Evolutionary conservation across 1,140 invertebrate genomes (phyloP), one percentile per base, ranked within the genome.

Genomic region (Rhyacophila brunnea): DNA sequence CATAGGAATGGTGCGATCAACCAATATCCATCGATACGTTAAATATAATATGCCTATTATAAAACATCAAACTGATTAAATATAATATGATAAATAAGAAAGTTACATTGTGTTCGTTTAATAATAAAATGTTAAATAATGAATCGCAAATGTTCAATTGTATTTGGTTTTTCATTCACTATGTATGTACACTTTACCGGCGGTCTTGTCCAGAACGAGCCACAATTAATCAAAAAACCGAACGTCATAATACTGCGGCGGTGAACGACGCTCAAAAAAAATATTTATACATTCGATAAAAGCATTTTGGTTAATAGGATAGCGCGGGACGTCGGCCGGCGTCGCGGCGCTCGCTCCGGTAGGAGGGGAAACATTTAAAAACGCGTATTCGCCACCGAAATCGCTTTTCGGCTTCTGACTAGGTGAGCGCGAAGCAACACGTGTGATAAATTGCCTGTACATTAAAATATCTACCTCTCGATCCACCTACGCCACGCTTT

Each of bases 391-490:
- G 38, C 28, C 13, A 23, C 50, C 50, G 36, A 40, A 52, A 28
- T 52, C 50, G 50, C 50, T 40, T 52, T 40, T 52, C 50, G 36
- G 50, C 36, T 52, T 52, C 43, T 42, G 6, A 32, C 19, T 45
- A 55, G 44, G 54, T 52, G 36, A 38, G 36, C 50, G 35, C 32
- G 54, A 17, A 60, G 58, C 58, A 60, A 60, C 58, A 60, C 52
- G 52, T 60, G 58, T 60, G 45, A 60, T 60, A 60, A 55, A 60
- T 60, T 60, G 35, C 52, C 58, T 28, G 34, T 23, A 50, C 51
- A 54, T 60, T 55, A 60, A 60, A 60, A 60, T 55, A 55, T 55
- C 52, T 46, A 53, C 50, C 57, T 48, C 44, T 17, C 40, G n/a
- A 18, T 20, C 55, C 18, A 28, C 38, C 42, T 40, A 49, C 55